Conservation (phyloP, 2,888 invertebrate species). For the Atherix ibis region DNA sequence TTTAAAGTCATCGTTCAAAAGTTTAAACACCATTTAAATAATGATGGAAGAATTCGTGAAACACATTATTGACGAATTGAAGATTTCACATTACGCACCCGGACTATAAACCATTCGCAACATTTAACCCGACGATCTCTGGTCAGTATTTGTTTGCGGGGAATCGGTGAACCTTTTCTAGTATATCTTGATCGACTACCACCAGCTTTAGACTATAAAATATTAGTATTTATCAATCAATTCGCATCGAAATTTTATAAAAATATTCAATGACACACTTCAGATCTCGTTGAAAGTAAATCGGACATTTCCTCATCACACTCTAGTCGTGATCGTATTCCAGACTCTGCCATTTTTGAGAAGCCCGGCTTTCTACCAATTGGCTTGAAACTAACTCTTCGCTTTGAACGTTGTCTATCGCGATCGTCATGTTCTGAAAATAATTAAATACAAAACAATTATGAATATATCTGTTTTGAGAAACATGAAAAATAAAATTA, state of each 20-base stretch:
- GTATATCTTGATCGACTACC: constrained; percentile 17
- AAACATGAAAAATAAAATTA: no score
- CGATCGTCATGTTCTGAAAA: constrained; percentile 18
- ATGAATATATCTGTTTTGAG: no score
- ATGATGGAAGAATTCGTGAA: no score
- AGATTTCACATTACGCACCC: no score
- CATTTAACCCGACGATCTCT: no score
- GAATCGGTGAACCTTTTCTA: constrained; percentile 26
- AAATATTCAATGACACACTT: constrained; percentile 1
- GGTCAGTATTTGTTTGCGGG: constrained; percentile 29
- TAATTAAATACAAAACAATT: no score
- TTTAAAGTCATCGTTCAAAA: no score
- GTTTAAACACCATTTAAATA: no score
- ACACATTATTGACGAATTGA: no score
- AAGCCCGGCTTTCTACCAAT: constrained; percentile 9
- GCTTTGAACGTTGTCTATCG: constrained; percentile 22
- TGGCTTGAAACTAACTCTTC: constrained; percentile 31
- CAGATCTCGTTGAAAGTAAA: constrained; percentile 8
- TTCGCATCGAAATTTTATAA: background rate
- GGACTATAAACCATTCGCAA: constrained; percentile 56
- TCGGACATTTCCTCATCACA: constrained; percentile 29
- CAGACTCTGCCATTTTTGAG: constrained; percentile 18
- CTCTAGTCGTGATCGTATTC: constrained; percentile 18
- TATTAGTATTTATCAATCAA: background rate
- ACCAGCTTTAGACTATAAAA: constrained; percentile 7